A percentile compares a stretch with the other conserved stretches of the same genome.
These are phyloP conservation scores for Lagocephalus sceleratus DNA, from an alignment of 2,797 vertebrate species.

Conservation along the genomic window DNA sequence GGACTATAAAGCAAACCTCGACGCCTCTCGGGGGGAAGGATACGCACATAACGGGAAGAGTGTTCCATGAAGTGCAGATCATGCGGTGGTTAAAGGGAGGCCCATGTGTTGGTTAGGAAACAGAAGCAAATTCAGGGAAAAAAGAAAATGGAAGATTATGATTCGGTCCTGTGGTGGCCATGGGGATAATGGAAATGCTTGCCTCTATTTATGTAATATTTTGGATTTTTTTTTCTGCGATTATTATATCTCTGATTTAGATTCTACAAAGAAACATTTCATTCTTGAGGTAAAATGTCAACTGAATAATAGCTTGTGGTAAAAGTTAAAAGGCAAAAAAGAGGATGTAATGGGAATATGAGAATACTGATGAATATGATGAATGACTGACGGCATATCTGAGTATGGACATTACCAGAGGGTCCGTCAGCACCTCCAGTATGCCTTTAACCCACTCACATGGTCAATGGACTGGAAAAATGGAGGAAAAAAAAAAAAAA, in stretches of 20 bases:
- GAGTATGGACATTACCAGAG: conserved; percentile 48
- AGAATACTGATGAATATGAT: conserved; percentile 20
- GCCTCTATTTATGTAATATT: too few relatives aligned
- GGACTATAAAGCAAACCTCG: conserved; percentile 3
- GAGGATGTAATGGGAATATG: conserved; percentile 10
- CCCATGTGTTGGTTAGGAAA: conserved; percentile 17
- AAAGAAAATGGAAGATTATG: too few relatives aligned
- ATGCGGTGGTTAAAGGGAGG: conserved; percentile 20
- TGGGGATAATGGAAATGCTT: too few relatives aligned
- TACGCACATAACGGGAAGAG: conserved; percentile 12
- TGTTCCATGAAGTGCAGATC: conserved; percentile 36
- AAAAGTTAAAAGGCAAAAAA: too few relatives aligned
- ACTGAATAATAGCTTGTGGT: too few relatives aligned
- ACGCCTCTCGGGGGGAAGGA: background rate
- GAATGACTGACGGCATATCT: conserved; percentile 56
- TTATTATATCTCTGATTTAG: too few relatives aligned
- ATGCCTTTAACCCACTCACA: conserved; percentile 59
- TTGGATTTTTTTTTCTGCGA: too few relatives aligned
- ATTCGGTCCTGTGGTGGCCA: too few relatives aligned
- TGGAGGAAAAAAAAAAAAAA: conserved; percentile 5
- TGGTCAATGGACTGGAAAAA: conserved; percentile 47
- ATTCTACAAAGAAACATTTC: too few relatives aligned
- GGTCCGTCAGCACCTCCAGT: conserved; percentile 20
- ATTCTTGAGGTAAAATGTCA: too few relatives aligned
- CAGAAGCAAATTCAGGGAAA: conserved; percentile 20